phyloP scores from a whole-genome alignment of 2,797 vertebrate genomes.

The Mormyrops attenuatus region DNA sequence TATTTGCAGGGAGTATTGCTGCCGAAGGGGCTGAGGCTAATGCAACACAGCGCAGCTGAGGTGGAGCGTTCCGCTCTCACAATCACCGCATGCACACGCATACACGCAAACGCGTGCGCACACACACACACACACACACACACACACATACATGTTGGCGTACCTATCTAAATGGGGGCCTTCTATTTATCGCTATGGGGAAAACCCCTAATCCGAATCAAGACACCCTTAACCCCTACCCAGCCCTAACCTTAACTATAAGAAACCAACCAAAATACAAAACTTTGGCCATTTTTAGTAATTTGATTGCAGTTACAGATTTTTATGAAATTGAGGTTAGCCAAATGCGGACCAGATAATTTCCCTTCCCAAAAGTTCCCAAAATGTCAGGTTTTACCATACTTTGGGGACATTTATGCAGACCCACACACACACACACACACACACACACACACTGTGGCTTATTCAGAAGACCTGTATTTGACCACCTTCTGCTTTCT shows the following conservation, averaged over 20 bases:
- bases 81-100: background rate
- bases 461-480: background rate
- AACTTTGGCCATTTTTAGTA: no score
- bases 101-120: background rate
- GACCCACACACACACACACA: background rate
- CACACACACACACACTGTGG: background rate
- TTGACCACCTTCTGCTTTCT: background rate
- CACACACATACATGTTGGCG: background rate
- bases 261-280: no score
- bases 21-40: background rate
- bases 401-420: no score
- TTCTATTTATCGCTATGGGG: no score
- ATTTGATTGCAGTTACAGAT: no score
- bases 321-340: no score
- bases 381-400: no score
- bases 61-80: background rate
- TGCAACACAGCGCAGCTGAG: background rate
- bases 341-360: no score
- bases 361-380: no score
- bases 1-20: conserved; percentile 3
- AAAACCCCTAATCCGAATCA: no score
- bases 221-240: no score
- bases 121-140: background rate
- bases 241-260: no score
- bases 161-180: background rate